These are phyloP conservation scores for Zaprionus africanus DNA, from an alignment of 1,140 invertebrate species.

Conservation along the genomic window DNA sequence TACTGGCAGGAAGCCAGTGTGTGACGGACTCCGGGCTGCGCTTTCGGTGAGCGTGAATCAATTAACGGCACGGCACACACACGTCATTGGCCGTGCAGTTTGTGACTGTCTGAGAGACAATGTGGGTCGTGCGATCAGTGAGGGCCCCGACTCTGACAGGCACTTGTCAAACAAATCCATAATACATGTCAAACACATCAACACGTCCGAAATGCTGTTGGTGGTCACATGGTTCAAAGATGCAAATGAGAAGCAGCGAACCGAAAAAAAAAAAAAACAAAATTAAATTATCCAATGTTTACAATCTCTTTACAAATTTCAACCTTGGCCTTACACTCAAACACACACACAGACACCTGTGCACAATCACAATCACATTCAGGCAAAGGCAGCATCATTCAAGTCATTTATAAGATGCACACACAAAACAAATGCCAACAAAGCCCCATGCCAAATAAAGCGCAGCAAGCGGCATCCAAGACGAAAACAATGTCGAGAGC, in stretches of 20 bases:
- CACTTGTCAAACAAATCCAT: slow-evolving; percentile 80
- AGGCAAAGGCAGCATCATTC: slow-evolving; percentile 28
- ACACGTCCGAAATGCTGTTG: slow-evolving; percentile 35
- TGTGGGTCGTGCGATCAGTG: slow-evolving; percentile 71
- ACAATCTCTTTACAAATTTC: slow-evolving; percentile 82
- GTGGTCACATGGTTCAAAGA: slow-evolving; percentile 36
- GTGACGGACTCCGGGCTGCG: slow-evolving; percentile 7
- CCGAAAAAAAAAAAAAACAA: slow-evolving; percentile 59
- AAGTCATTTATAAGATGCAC: slow-evolving; percentile 56
- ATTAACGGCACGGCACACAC: slow-evolving; percentile 60
- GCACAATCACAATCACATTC: slow-evolving; percentile 30
- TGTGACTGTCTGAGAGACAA: slow-evolving; percentile 27
- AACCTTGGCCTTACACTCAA: slow-evolving; percentile 75
- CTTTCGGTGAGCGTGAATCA: slow-evolving; percentile 60
- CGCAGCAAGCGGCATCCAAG: slow-evolving; percentile 66
- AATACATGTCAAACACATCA: slow-evolving; percentile 73
- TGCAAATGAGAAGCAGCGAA: slow-evolving; percentile 67
- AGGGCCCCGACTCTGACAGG: slow-evolving; percentile 57
- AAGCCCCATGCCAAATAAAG: slow-evolving; percentile 46
- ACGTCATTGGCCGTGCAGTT: slow-evolving; percentile 39
- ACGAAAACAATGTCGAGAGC: slow-evolving; percentile 74
- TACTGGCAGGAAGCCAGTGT: slow-evolving; percentile 32
- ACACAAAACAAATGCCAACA: slow-evolving; percentile 34
- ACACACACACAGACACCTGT: background rate
- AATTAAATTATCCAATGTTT: slow-evolving; percentile 76